These are phyloP conservation scores for Ectemnius cavifrons DNA, from an alignment of 2,888 invertebrate genomes.

Conservation along the genomic window DNA sequence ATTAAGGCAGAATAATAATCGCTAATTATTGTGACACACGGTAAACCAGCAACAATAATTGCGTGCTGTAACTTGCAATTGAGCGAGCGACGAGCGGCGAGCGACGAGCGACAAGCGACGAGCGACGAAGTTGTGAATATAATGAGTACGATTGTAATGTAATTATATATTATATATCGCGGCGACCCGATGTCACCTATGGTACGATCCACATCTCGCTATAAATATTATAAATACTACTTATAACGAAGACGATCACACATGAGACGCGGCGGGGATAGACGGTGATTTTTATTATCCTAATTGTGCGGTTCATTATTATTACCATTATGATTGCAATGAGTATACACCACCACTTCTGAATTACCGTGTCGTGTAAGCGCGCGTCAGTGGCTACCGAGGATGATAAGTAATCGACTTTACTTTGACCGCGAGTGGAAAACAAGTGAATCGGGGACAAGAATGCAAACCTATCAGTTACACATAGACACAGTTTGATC, in stretches of 20 bases:
- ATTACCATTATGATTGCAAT: slow-evolving; percentile 40
- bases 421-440: no score
- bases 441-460: no score
- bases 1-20: slow-evolving; percentile 47
- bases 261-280: slow-evolving; percentile 9
- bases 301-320: slow-evolving; percentile 49
- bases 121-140: slow-evolving; percentile 64
- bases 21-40: slow-evolving; percentile 2
- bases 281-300: slow-evolving; percentile 39
- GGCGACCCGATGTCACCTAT: slow-evolving; percentile 57
- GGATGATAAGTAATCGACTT: no score
- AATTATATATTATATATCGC: slow-evolving; percentile 59
- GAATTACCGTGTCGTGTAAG: not conserved
- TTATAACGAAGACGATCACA: slow-evolving; percentile 42
- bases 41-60: slow-evolving; percentile 61
- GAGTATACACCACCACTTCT: slow-evolving; percentile 6
- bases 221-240: slow-evolving; percentile 70
- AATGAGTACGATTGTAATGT: slow-evolving; percentile 60
- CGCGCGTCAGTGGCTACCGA: slow-evolving; percentile 5
- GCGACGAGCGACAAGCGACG: no score
- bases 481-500: no score
- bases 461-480: no score
- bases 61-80: slow-evolving; percentile 44
- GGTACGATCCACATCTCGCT: slow-evolving; percentile 57
- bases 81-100: slow-evolving; percentile 47